Conservation (phyloP, 1,140 invertebrate species). For the Globodera ellingtonae region DNA sequence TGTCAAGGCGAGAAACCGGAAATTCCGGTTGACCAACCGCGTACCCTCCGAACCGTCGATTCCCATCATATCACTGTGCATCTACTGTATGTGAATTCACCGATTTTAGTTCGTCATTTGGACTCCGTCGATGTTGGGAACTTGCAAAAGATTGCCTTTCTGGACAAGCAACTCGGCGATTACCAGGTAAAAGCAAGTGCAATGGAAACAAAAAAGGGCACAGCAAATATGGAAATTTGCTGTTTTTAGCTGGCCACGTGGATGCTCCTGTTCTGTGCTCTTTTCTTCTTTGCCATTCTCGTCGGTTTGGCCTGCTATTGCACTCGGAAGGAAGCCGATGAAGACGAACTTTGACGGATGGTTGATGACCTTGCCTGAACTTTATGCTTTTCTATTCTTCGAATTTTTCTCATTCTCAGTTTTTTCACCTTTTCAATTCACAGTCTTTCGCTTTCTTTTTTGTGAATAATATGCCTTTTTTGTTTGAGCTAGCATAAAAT, state of each 20-base stretch:
- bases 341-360: slow-evolving; percentile 53
- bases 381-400: background rate
- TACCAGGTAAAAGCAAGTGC: slow-evolving; percentile 55
- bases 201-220: background rate
- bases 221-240: background rate
- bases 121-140: slow-evolving; percentile 65
- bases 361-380: background rate
- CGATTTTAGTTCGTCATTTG: slow-evolving; percentile 55
- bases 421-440: background rate
- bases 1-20: too few relatives aligned
- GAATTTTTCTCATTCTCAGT: background rate
- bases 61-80: too few relatives aligned
- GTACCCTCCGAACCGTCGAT: too few relatives aligned
- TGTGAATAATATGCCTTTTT: background rate
- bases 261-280: slow-evolving; percentile 63
- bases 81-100: too few relatives aligned
- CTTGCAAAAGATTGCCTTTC: slow-evolving; percentile 58
- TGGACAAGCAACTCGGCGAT: slow-evolving; percentile 63
- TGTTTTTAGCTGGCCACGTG: slow-evolving; percentile 60
- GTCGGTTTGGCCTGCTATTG: slow-evolving; percentile 65
- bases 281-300: slow-evolving; percentile 65
- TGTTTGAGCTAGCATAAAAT: background rate
- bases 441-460: background rate
- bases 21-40: too few relatives aligned
- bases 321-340: slow-evolving; percentile 62